These are phyloP conservation scores for Hololepta plana DNA, from an alignment of 2,888 invertebrate genomes.

Conservation along the genomic window DNA sequence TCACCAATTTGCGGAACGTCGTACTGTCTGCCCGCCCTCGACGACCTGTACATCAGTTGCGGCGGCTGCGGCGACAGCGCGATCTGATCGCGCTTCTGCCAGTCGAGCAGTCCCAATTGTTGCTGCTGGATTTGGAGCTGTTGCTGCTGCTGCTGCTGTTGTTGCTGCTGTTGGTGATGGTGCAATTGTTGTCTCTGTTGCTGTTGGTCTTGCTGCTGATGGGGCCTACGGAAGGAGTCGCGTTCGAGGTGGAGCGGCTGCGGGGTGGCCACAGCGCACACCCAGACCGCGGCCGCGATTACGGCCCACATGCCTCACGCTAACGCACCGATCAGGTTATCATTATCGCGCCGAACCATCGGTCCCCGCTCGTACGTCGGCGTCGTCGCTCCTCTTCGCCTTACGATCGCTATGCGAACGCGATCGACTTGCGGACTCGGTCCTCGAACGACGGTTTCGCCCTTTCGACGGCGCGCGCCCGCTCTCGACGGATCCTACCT, in stretches of 20 bases:
- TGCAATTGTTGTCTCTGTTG: conserved; percentile 3
- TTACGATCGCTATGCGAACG: conserved; percentile 4
- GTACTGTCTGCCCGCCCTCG: conserved; percentile 57
- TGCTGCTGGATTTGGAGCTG: conserved; percentile 8
- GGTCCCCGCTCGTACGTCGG: conserved; percentile 12
- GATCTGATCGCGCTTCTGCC: conserved; percentile 15
- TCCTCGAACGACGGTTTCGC: too few relatives aligned
- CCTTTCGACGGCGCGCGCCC: too few relatives aligned
- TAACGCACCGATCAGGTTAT: conserved; percentile 20
- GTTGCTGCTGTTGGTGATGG: conserved; percentile 11
- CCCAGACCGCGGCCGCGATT: conserved; percentile 23
- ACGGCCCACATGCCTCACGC: conserved; percentile 23
- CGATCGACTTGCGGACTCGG: conserved; percentile 6
- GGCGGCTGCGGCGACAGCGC: conserved; percentile 22
- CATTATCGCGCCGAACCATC: conserved; percentile 21
- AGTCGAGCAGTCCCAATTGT: conserved; percentile 11
- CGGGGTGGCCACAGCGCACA: conserved; percentile 27
- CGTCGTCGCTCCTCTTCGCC: conserved; percentile 6
- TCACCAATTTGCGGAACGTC: conserved; percentile 76
- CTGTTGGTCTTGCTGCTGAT: conserved; percentile 7
- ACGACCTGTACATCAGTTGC: conserved; percentile 60
- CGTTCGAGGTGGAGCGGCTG: conserved; percentile 24
- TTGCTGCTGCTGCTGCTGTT: conserved; percentile 12
- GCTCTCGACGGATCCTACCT: too few relatives aligned
- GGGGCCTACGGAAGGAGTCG: conserved; percentile 17